Percentiles rank a stretch among this genome's conserved stretches.
Conservation (phyloP, 1,140 invertebrate genomes). For the Dinothrombium tinctorium region DNA sequence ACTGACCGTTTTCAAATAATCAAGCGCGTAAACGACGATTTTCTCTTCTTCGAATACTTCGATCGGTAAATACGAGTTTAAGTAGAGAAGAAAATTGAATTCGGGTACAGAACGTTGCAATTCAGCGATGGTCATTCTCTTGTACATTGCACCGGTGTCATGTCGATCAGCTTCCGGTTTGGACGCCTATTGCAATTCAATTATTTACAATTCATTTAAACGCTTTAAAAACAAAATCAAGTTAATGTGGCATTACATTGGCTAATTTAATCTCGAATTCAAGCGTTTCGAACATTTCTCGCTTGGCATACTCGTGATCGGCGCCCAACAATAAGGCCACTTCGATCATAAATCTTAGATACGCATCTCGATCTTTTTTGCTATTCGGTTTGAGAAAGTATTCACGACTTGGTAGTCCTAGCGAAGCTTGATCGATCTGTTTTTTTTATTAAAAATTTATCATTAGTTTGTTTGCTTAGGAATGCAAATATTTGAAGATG, state of each 20-base stretch:
- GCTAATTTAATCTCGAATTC: constrained; percentile 54
- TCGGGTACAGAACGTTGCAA: constrained; percentile 7
- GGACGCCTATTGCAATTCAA: constrained; percentile 54
- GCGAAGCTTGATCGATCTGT: constrained; percentile 62
- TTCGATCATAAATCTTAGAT: constrained; percentile 46
- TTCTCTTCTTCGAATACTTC: constrained; percentile 4
- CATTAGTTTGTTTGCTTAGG: too few relatives aligned
- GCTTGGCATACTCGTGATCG: constrained; percentile 20
- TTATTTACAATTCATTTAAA: constrained; percentile 30
- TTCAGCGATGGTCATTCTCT: constrained; percentile 7
- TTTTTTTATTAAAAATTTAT: too few relatives aligned
- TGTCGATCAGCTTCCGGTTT: constrained; percentile 52
- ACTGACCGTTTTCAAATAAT: constrained; percentile 7
- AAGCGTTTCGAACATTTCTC: constrained; percentile 44
- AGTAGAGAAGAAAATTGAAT: constrained; percentile 11
- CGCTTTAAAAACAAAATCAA: constrained; percentile 4
- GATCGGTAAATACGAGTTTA: constrained; percentile 9
- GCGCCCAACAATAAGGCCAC: constrained; percentile 28
- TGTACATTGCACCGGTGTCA: constrained; percentile 38
- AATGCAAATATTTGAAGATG: too few relatives aligned
- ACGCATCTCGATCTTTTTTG: constrained; percentile 34
- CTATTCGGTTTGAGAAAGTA: constrained; percentile 40
- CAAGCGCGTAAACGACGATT: constrained; percentile 8
- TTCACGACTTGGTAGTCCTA: constrained; percentile 58
- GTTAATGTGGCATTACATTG: constrained; percentile 26